Percentiles rank a stretch among this genome's conserved stretches.
Evolutionary conservation across 2,113 vertebrate species (phyloP).

Genomic region (Astatotilapia flaviijosephi): DNA sequence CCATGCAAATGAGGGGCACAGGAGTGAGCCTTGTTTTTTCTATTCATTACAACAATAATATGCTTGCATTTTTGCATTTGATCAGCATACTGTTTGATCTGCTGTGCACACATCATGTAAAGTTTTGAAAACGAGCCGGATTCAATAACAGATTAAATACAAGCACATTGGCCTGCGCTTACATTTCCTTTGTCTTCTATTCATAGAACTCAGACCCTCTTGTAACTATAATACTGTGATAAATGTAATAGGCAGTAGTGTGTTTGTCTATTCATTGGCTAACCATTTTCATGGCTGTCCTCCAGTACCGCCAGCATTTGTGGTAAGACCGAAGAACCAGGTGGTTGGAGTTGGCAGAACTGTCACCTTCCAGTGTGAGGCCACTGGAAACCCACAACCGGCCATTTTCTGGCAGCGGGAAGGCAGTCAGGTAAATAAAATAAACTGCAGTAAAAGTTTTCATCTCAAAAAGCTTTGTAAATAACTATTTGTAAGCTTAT

Average conservation of each 20-base stretch:
- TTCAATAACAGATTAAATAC: not conserved
- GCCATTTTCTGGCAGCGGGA: slow-evolving; percentile 98
- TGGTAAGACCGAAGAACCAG: slow-evolving; percentile 92
- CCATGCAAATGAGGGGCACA: slow-evolving; percentile 78
- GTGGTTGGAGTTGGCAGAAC: slow-evolving; percentile 92
- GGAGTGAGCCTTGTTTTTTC: slow-evolving; percentile 63
- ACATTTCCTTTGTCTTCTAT: not conserved
- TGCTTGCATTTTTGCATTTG: slow-evolving; percentile 27
- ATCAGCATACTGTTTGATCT: slow-evolving; percentile 58
- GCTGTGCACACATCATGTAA: not conserved
- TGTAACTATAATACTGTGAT: not conserved
- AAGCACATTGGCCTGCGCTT: not conserved
- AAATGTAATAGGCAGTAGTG: not conserved
- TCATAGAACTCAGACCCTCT: not conserved
- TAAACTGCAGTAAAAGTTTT: not conserved
- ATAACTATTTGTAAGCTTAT: not conserved
- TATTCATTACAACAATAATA: slow-evolving; percentile 51
- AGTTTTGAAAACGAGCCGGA: not conserved
- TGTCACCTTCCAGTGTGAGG: slow-evolving; percentile 96
- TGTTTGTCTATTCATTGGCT: slow-evolving; percentile 1
- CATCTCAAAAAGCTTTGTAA: not conserved
- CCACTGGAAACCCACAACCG: slow-evolving; percentile 95
- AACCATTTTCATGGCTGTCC: slow-evolving; percentile 6
- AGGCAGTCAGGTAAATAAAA: slow-evolving; percentile 88
- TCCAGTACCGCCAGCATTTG: slow-evolving; percentile 92